Percentiles rank a stretch among this genome's conserved stretches.
phyloP scores from a whole-genome alignment of 2,113 vertebrate genomes.

The Zosterops lateralis region DNA sequence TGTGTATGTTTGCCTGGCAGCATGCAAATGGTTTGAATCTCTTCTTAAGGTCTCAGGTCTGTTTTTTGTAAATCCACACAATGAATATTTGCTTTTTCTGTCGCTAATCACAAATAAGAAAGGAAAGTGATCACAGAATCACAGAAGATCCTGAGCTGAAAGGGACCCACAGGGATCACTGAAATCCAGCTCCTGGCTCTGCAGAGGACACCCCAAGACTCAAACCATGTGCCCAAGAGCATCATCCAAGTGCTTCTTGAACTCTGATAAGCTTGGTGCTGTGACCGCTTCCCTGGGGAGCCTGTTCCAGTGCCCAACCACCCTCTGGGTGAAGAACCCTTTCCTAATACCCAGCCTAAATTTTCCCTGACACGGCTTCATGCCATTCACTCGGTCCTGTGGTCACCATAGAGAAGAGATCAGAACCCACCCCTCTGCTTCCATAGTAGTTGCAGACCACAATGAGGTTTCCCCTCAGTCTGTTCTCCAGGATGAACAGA shows the following conservation, averaged over 20 bases:
- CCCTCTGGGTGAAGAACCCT: neutral
- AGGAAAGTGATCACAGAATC: neutral
- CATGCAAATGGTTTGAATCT: neutral
- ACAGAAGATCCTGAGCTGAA: neutral
- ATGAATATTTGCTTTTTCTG: neutral
- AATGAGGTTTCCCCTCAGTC: neutral
- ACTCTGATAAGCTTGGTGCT: neutral
- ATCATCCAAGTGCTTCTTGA: neutral
- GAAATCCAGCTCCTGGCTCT: neutral
- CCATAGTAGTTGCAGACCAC: neutral
- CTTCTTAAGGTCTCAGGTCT: neutral
- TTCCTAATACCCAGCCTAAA: neutral
- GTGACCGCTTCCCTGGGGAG: neutral
- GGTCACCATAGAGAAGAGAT: neutral
- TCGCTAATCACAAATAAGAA: neutral
- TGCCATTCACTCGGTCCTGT: fast-evolving
- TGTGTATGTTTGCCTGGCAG: neutral
- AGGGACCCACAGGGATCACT: neutral
- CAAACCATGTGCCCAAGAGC: fast-evolving
- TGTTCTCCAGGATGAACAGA: neutral
- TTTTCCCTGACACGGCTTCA: neutral
- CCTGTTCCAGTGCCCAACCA: neutral
- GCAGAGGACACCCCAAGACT: neutral
- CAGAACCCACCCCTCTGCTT: neutral
- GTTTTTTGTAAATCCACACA: fast-evolving